Base-by-base conservation (phyloP, 2,113 vertebrate genomes). In the Megaceryle maxima region DNA sequence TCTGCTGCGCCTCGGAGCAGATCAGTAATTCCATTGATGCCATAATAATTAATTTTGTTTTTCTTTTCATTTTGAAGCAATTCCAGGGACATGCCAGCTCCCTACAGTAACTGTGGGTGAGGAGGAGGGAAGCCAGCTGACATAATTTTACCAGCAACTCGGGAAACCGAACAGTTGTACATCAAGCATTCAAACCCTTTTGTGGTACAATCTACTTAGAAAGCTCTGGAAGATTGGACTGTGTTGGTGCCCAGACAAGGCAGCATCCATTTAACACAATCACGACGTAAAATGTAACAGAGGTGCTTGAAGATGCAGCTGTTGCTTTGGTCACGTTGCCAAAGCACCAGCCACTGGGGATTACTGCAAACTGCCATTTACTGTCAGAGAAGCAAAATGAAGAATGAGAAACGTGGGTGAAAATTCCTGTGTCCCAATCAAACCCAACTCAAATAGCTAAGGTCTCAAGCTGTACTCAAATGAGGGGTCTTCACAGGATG, bases 381-480 rank as follows among this genome's bases (percentile, higher is more conserved):
- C 66, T 87, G 46, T 13, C 62, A 73, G 11, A 48, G 68, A 60
- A 95, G 39, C 13, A 63, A 56, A 84, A 55, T 1, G 12, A 87
- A 75, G 89, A 67, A 84, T 28, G 41, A 87, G 64, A 77, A 77
- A 64, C 0, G 31, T 70, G 93, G 87, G 67, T 62, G 67, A 79
- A 70, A 64, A 51, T 48, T 55, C 55, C 5, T 2, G 25, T 20
- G 31, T 41, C 79, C 68, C 82, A 67, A 9, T 56, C 68, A 60
- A 74, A 64, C 25, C 35, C 50, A 44, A 55, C 43, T 59, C 39
- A 13, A 69, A 5, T 19, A 72, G 21, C 57, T 57, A 4, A 31
- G 37, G 64, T 53, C 89, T 64, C 94, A 78, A 87, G 83, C 88
- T 93, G 90, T 25, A 62, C 80, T 63, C 50, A 90, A 69, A 90